Evolutionary conservation across 2,888 invertebrate genomes (phyloP).

Genomic region (Acleris sparsana): DNA sequence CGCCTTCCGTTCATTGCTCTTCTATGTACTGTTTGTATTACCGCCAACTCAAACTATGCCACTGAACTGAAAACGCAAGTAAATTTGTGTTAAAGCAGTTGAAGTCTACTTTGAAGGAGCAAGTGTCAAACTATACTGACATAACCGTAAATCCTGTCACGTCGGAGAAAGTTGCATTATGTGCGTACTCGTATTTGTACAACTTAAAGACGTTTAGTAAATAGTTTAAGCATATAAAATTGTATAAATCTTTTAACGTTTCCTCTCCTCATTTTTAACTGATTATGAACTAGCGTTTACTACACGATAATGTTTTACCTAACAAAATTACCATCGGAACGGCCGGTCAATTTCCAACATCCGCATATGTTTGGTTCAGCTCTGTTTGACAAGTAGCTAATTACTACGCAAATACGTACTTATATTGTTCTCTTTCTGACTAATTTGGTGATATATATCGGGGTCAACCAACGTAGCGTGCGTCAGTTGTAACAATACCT

Average conservation of each 20-base stretch:
- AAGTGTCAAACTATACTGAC: not conserved
- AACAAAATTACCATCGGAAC: slow-evolving; percentile 53
- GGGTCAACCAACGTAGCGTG: slow-evolving; percentile 8
- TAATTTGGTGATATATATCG: slow-evolving; percentile 20
- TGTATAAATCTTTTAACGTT: not conserved
- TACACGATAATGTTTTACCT: slow-evolving; percentile 31
- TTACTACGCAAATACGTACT: slow-evolving; percentile 44
- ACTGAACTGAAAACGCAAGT: not conserved
- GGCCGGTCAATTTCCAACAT: slow-evolving; percentile 52
- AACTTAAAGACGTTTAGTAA: too few species aligned
- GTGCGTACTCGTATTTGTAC: too few species aligned
- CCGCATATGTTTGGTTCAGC: slow-evolving; percentile 58
- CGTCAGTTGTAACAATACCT: not conserved
- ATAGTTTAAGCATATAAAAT: not conserved
- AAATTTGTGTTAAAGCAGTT: not conserved
- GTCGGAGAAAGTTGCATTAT: too few species aligned
- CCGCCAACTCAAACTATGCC: not conserved
- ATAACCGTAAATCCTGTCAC: too few species aligned
- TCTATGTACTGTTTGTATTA: slow-evolving; percentile 37
- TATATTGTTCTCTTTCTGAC: slow-evolving; percentile 30
- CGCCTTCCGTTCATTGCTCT: slow-evolving; percentile 42
- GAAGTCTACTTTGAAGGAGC: slow-evolving; percentile 1
- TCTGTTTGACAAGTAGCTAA: slow-evolving; percentile 65
- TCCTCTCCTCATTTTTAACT: too few species aligned
- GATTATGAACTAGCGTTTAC: too few species aligned